Percentiles rank a stretch among this genome's conserved stretches.
Conservation (phyloP, 2,113 vertebrate species). For the Strix aluco region DNA sequence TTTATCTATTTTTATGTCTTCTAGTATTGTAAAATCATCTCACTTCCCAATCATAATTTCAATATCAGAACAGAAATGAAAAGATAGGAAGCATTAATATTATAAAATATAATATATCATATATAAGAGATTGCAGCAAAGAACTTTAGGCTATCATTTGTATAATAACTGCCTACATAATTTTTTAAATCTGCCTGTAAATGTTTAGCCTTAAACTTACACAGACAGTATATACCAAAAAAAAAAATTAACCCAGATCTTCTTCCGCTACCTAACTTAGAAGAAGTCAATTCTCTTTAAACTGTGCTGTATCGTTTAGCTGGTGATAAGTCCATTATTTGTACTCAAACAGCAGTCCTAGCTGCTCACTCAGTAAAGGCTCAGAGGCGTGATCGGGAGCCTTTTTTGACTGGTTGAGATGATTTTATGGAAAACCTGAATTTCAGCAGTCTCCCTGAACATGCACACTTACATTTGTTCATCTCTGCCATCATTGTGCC, state of each 20-base stretch:
- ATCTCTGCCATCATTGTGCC: not conserved
- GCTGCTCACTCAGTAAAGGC: not conserved
- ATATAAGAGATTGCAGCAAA: not conserved
- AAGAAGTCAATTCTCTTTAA: not conserved
- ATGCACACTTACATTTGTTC: not conserved
- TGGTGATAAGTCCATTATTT: not conserved
- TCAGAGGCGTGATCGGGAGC: not conserved
- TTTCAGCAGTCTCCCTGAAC: not conserved
- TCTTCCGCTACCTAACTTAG: not conserved
- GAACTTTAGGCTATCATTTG: not conserved
- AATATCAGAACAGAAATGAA: not conserved
- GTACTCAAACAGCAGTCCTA: not conserved
- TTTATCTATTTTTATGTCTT: not conserved
- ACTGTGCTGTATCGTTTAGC: accelerated
- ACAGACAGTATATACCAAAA: not conserved
- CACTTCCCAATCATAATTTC: not conserved
- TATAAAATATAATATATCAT: not conserved
- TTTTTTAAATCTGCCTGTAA: not conserved
- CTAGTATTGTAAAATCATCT: not conserved
- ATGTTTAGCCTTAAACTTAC: not conserved
- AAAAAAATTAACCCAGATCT: not conserved
- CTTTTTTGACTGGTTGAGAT: not conserved
- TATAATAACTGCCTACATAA: not conserved
- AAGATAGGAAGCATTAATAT: not conserved
- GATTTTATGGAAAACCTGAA: not conserved